Percentiles rank a stretch among this genome's conserved stretches.
Conservation (phyloP, 2,888 invertebrate species). For the Zaprionus lineosus region DNA sequence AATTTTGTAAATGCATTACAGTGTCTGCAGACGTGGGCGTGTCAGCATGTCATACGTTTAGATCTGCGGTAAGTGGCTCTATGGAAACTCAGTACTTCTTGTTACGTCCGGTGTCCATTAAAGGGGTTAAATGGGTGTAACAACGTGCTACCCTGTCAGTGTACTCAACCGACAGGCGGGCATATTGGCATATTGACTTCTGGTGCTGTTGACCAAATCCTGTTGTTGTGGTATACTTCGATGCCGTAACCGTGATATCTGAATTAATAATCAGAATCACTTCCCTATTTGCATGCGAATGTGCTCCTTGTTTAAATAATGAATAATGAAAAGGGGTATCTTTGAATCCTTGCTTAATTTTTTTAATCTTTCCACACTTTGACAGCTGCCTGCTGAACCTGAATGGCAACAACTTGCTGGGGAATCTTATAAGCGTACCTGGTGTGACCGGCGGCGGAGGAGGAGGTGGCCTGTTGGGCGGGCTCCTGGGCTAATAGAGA, state of each 20-base stretch:
- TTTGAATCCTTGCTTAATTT: neutral
- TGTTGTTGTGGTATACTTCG: too few species aligned
- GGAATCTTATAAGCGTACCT: slow-evolving; percentile 63
- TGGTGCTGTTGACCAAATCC: too few species aligned
- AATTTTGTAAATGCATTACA: slow-evolving; percentile 31
- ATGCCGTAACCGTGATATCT: too few species aligned
- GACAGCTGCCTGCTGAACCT: slow-evolving; percentile 67
- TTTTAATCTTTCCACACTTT: slow-evolving; percentile 21
- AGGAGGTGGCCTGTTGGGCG: slow-evolving; percentile 60
- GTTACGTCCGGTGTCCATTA: neutral
- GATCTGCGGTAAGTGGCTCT: slow-evolving; percentile 66
- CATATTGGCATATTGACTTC: too few species aligned
- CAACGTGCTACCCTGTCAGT: too few species aligned
- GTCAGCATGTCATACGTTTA: slow-evolving; percentile 66
- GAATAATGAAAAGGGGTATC: too few species aligned
- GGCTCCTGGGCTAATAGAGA: slow-evolving; percentile 41
- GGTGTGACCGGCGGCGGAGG: slow-evolving; percentile 55
- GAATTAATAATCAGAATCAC: too few species aligned
- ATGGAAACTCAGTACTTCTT: neutral
- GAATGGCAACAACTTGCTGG: slow-evolving; percentile 72
- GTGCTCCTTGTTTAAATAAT: too few species aligned
- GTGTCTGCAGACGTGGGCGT: slow-evolving; percentile 72
- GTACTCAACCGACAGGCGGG: too few species aligned
- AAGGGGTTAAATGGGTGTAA: neutral
- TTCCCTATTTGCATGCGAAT: too few species aligned